Evolutionary conservation across 2,888 invertebrate genomes (phyloP).

Genomic region (Philereme transversata): DNA sequence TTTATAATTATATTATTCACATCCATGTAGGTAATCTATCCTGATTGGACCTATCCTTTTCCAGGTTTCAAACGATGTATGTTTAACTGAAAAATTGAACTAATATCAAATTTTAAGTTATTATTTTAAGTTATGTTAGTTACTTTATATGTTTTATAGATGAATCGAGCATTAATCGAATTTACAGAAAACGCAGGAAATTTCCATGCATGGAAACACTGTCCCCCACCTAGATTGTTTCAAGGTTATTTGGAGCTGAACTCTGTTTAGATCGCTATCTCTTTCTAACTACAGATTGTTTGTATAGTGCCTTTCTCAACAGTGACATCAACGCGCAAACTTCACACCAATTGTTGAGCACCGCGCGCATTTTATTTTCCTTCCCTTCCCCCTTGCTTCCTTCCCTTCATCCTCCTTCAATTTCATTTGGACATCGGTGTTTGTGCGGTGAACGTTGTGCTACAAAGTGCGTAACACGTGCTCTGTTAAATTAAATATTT

Average conservation of each 20-base stretch:
- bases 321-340: slow-evolving; percentile 58
- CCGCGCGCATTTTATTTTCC: slow-evolving; percentile 67
- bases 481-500: slow-evolving; percentile 48
- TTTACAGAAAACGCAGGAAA: slow-evolving; percentile 11
- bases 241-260: slow-evolving; percentile 68
- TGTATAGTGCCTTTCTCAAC: slow-evolving; percentile 48
- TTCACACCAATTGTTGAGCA: slow-evolving; percentile 58
- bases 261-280: slow-evolving; percentile 49
- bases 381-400: slow-evolving; percentile 60
- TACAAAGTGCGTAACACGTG: slow-evolving; percentile 76
- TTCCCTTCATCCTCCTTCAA: slow-evolving; percentile 63
- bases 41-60: too few relatives aligned
- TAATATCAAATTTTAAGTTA: too few relatives aligned
- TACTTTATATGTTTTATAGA: too few relatives aligned
- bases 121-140: too few relatives aligned
- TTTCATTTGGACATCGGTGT: slow-evolving; percentile 80
- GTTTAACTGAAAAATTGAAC: too few relatives aligned
- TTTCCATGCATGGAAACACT: slow-evolving; percentile 44
- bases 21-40: too few relatives aligned
- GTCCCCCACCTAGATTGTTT: slow-evolving; percentile 54
- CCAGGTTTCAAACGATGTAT: too few relatives aligned
- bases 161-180: not conserved
- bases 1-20: too few relatives aligned
- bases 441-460: slow-evolving; percentile 77
- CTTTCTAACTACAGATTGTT: slow-evolving; percentile 40